Evolutionary conservation across 2,113 vertebrate genomes (phyloP).

Genomic region (Thalassoma bifasciatum): DNA sequence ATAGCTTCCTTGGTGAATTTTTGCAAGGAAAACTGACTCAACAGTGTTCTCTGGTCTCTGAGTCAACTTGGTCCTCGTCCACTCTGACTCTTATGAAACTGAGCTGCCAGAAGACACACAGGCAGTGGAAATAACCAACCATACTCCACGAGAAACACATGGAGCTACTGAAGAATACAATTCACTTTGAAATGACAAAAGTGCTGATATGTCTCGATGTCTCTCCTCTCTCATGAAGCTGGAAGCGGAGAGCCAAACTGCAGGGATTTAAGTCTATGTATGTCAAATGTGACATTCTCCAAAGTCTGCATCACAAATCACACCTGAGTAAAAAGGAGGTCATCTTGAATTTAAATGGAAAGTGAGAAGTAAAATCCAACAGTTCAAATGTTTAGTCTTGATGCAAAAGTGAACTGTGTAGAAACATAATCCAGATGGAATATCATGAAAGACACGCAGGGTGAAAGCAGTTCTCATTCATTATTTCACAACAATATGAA

Average conservation of each 20-base stretch:
- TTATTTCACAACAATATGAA: constrained; percentile 52
- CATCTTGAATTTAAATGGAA: constrained; percentile 49
- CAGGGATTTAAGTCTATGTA: constrained; percentile 49
- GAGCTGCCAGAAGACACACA: constrained; percentile 62
- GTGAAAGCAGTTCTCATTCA: constrained; percentile 42
- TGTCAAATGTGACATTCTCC: constrained; percentile 43
- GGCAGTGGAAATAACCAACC: constrained; percentile 54
- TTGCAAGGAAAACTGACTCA: constrained; percentile 38
- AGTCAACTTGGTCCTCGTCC: constrained; percentile 66
- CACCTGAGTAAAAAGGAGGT: constrained; percentile 80
- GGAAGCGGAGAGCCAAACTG: constrained; percentile 37
- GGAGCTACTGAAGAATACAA: constrained; percentile 50
- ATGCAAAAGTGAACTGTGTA: constrained; percentile 25
- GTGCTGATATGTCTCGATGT: constrained; percentile 70
- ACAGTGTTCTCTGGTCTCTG: constrained; percentile 73
- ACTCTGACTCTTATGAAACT: constrained; percentile 47
- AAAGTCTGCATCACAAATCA: constrained; percentile 67
- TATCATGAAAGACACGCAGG: constrained; percentile 38
- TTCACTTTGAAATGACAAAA: constrained; percentile 66
- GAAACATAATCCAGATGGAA: constrained; percentile 44
- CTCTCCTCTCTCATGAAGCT: constrained; percentile 36
- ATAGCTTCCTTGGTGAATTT: constrained; percentile 28
- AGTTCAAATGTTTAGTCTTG: constrained; percentile 37
- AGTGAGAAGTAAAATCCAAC: constrained; percentile 11
- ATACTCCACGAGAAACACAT: constrained; percentile 44